These are phyloP conservation scores for Empis livida DNA, from an alignment of 2,888 invertebrate species.

Conservation along the genomic window DNA sequence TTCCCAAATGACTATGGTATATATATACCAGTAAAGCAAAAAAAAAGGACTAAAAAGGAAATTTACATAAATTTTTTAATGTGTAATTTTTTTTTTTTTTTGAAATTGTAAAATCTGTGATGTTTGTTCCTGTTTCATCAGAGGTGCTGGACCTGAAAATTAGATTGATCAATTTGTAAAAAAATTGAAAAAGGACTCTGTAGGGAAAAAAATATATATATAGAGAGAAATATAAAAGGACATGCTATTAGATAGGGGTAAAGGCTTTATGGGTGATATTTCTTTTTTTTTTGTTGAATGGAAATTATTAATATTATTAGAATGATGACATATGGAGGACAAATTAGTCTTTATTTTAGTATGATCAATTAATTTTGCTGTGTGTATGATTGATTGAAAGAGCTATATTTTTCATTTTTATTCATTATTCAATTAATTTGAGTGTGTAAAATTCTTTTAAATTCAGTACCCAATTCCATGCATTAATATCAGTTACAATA, in stretches of 20 bases:
- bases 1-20: too few relatives aligned
- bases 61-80: background rate
- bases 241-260: background rate
- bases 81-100: background rate
- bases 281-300: background rate
- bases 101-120: background rate
- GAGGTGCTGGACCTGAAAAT: constrained; percentile 1
- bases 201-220: background rate
- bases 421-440: too few relatives aligned
- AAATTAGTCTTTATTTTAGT: background rate
- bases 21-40: too few relatives aligned
- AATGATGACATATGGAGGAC: background rate
- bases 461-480: too few relatives aligned
- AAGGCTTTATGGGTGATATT: background rate
- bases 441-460: too few relatives aligned
- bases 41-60: too few relatives aligned
- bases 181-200: background rate
- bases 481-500: too few relatives aligned
- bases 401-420: too few relatives aligned
- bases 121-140: too few relatives aligned
- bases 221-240: background rate
- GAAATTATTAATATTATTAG: background rate
- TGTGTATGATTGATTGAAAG: too few relatives aligned
- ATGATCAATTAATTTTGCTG: too few relatives aligned
- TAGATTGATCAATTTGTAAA: background rate